A percentile compares a stretch with the other conserved stretches of the same genome.
These are phyloP conservation scores for Andrena minutula DNA, from an alignment of 2,888 invertebrate species.

Conservation along the genomic window DNA sequence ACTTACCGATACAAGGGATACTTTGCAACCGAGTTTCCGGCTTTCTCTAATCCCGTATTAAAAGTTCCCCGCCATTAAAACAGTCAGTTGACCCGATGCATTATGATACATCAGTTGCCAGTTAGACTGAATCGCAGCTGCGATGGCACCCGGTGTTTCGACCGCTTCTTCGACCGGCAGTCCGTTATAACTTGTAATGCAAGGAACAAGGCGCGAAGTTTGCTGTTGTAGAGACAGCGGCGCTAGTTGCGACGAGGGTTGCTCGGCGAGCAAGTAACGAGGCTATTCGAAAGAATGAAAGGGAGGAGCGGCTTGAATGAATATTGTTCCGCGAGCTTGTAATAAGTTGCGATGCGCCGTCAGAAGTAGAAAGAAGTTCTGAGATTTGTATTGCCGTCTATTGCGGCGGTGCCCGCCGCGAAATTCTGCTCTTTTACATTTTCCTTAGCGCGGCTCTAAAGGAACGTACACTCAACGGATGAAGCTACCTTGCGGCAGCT, in stretches of 20 bases:
- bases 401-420: constrained; percentile 3
- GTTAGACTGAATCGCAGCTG: constrained; percentile 35
- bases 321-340: constrained; percentile 36
- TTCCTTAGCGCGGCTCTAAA: background rate
- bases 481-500: constrained; percentile 4
- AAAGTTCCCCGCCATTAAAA: constrained; percentile 32
- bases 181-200: constrained; percentile 29
- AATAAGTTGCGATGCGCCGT: constrained; percentile 45
- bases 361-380: constrained; percentile 39
- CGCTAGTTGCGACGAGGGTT: constrained; percentile 17
- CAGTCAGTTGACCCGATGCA: constrained; percentile 16
- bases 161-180: background rate
- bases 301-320: constrained; percentile 33
- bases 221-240: background rate
- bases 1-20: constrained; percentile 5
- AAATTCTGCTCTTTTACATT: constrained; percentile 24
- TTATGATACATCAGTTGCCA: constrained; percentile 39
- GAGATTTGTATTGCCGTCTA: constrained; percentile 27
- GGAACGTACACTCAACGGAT: constrained; percentile 3
- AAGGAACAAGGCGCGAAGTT: constrained; percentile 36
- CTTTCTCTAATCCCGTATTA: constrained; percentile 28
- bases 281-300: constrained; percentile 24
- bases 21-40: constrained; percentile 13
- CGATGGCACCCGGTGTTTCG: background rate
- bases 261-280: constrained; percentile 29